These are phyloP conservation scores for Semaprochilodus insignis DNA, from an alignment of 2,797 vertebrate species.

Conservation along the genomic window DNA sequence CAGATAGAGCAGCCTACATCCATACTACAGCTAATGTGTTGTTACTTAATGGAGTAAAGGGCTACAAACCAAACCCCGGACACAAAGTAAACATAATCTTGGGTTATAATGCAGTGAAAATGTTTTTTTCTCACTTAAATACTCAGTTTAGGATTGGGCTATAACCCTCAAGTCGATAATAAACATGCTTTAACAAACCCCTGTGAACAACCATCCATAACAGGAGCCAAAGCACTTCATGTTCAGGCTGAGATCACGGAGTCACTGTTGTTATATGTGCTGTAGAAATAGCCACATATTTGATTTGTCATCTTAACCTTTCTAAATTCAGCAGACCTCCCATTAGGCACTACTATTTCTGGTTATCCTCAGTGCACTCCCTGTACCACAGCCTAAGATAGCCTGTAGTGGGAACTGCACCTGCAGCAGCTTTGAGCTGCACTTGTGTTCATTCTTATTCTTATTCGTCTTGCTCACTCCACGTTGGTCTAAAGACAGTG, in stretches of 20 bases:
- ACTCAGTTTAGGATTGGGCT: too few relatives aligned
- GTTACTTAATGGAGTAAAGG: too few relatives aligned
- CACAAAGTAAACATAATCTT: too few relatives aligned
- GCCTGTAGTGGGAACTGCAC: constrained; percentile 17
- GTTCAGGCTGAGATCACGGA: background rate
- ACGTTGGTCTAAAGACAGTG: background rate
- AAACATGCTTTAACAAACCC: background rate
- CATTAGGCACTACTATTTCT: constrained; percentile 5
- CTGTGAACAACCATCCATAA: background rate
- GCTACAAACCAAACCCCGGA: background rate
- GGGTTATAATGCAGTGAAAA: too few relatives aligned
- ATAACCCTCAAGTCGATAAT: background rate
- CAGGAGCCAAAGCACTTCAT: background rate
- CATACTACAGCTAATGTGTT: background rate
- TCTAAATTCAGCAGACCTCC: constrained; percentile 19
- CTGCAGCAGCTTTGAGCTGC: constrained; percentile 26
- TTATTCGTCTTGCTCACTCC: background rate
- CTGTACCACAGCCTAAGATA: constrained; percentile 4
- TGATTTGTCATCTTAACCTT: background rate
- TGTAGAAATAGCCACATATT: background rate
- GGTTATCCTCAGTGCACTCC: constrained; percentile 11
- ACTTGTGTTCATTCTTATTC: background rate
- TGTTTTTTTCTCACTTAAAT: too few relatives aligned
- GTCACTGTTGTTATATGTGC: background rate
- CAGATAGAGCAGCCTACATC: background rate